A percentile compares a stretch with the other conserved stretches of the same genome.
These are phyloP conservation scores for Sweltsa coloradensis DNA, from an alignment of 1,140 invertebrate genomes.

Conservation along the genomic window DNA sequence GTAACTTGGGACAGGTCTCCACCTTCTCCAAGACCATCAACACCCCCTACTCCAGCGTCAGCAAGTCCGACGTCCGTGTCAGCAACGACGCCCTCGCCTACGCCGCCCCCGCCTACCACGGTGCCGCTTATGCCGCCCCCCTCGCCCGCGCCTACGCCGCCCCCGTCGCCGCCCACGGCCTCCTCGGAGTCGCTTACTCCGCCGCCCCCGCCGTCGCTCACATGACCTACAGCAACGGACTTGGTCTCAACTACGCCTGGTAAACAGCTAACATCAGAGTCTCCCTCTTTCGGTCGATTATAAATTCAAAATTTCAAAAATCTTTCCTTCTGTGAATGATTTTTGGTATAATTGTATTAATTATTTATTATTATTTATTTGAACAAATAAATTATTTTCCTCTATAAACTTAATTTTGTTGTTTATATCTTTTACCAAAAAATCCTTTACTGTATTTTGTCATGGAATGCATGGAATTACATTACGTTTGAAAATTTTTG, in stretches of 20 bases:
- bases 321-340: too few relatives aligned
- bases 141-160: slow-evolving; percentile 11
- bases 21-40: slow-evolving; percentile 49
- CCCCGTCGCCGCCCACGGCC: slow-evolving; percentile 5
- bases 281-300: too few relatives aligned
- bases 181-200: slow-evolving; percentile 10
- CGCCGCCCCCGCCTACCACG: slow-evolving; percentile 6
- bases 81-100: slow-evolving; percentile 42
- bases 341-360: too few relatives aligned
- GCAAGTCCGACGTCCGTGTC: slow-evolving; percentile 45
- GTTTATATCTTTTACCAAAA: too few relatives aligned
- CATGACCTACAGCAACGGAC: slow-evolving; percentile 13
- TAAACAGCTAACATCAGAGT: too few relatives aligned
- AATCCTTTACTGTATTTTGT: too few relatives aligned
- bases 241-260: slow-evolving; percentile 20
- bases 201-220: slow-evolving; percentile 14
- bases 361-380: too few relatives aligned
- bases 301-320: too few relatives aligned
- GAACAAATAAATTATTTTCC: too few relatives aligned
- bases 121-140: slow-evolving; percentile 9
- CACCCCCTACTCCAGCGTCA: slow-evolving; percentile 53
- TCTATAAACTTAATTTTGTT: too few relatives aligned
- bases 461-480: too few relatives aligned
- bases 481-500: too few relatives aligned
- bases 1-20: slow-evolving; percentile 48